Conservation (phyloP, 2,797 vertebrate species). For the Myotis vivesi region DNA sequence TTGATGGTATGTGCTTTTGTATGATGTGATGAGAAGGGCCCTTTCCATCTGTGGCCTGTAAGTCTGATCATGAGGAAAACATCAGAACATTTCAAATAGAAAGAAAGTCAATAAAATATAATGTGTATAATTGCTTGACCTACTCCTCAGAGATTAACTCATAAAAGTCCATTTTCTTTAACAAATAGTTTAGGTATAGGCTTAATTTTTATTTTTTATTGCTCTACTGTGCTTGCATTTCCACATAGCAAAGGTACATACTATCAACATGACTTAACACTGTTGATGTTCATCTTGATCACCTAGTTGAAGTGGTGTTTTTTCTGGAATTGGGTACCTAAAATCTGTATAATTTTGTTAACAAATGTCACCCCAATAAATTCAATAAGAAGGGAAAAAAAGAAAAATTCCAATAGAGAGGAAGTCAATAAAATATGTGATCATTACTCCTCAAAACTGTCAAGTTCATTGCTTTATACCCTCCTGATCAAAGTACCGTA, state of each 20-base stretch:
- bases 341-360: not conserved
- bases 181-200: not conserved
- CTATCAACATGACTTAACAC: not conserved
- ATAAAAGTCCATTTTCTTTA: not conserved
- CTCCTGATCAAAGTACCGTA: not conserved
- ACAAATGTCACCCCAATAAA: not conserved
- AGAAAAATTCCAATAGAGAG: not conserved
- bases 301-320: not conserved
- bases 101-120: not conserved
- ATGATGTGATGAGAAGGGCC: not conserved
- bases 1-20: not conserved
- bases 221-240: not conserved
- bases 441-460: not conserved
- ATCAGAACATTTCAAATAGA: not conserved
- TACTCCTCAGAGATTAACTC: not conserved
- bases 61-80: slow-evolving; percentile 9
- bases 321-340: not conserved
- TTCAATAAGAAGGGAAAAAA: not conserved
- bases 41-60: not conserved
- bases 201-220: slow-evolving; percentile 44
- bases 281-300: not conserved
- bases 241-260: not conserved
- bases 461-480: not conserved
- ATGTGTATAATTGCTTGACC: not conserved
- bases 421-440: not conserved